Percentiles rank a stretch among this genome's conserved stretches.
phyloP scores from a whole-genome alignment of 2,888 invertebrate species.

The Tridacna crocea region DNA sequence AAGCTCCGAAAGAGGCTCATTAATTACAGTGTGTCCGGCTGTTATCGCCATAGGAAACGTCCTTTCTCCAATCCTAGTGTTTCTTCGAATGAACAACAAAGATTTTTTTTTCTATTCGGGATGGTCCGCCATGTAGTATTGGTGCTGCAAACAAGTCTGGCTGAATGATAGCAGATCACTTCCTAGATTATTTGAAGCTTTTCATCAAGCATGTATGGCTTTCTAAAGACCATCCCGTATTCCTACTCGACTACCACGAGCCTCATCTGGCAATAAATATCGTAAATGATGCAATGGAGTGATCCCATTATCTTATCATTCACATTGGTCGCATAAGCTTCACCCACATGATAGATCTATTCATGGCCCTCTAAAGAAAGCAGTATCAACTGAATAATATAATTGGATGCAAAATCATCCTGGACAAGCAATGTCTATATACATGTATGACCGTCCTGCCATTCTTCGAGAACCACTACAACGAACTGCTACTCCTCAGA shows the following conservation, averaged over 20 bases:
- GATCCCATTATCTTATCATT: too few relatives aligned
- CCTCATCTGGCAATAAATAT: too few relatives aligned
- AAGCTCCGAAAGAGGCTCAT: background rate
- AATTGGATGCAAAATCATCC: conserved; percentile 78
- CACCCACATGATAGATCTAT: conserved; percentile 84
- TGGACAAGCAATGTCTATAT: conserved; percentile 83
- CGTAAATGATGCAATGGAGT: too few relatives aligned
- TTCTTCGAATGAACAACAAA: conserved; percentile 30
- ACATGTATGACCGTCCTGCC: too few relatives aligned
- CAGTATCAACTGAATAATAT: conserved; percentile 39
- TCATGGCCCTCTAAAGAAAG: conserved; percentile 83
- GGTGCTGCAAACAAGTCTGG: conserved; percentile 55
- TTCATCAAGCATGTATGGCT: too few relatives aligned
- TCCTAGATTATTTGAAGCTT: conserved; percentile 66
- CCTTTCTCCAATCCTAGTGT: conserved; percentile 23
- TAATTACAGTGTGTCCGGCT: conserved; percentile 20
- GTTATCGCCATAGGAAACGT: conserved; percentile 26
- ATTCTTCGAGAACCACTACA: conserved; percentile 20
- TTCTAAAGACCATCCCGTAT: too few relatives aligned
- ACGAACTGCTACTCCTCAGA: conserved; percentile 1
- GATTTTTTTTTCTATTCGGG: conserved; percentile 35
- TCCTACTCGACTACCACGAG: too few relatives aligned
- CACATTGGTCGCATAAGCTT: conserved; percentile 78
- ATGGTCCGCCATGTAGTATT: conserved; percentile 30
- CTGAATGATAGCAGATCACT: conserved; percentile 75